Base-by-base conservation (phyloP, 2,797 vertebrate genomes). In the Myotis daubentonii region DNA sequence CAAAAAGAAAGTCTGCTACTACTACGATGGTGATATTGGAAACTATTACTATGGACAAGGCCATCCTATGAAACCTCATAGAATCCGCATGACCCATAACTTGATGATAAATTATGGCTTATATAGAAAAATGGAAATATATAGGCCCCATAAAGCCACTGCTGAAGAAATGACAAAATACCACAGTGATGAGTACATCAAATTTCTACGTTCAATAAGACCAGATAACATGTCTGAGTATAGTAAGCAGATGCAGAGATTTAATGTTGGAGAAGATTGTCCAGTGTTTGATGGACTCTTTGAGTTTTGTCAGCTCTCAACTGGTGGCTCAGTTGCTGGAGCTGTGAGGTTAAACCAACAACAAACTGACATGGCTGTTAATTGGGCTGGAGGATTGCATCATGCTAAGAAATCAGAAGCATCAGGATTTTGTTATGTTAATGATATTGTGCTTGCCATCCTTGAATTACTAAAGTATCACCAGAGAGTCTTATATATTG, bases 91-190 rank as follows among this genome's bases (percentile, higher is more conserved):
- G 99, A 99, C 99, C 25, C 99, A 99, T 98, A 99, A 99, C 98
- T 98, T 99, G 97, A 98, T 99, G 98, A 98, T 99, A 94, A 99
- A 99, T 98, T 99, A 99, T 98, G 99, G 99, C 92, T 99, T 99
- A 84, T 99, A 99, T 98, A 99, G 99, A 97, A 99, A 99, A 98
- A 99, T 99, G 99, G 99, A 99, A 98, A 99, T 99, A 97, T 99
- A 99, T 92, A 98, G 99, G 87, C 99, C 99, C 15, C 99, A 99
- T 97, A 99, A 99, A 98, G 99, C 99, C 94, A 99, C 99, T 74
- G 99, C 98, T 44, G 99, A 99, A 93, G 99, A 99, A 97, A 99
- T 99, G 99, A 99, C 99, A 55, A 99, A 99, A 97, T 99, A 99
- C 95, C 99, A 99, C 97, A 99, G 99, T 38, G 99, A 99, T 91